Conservation (phyloP, 2,888 invertebrate species). For the Clusia tigrina region DNA sequence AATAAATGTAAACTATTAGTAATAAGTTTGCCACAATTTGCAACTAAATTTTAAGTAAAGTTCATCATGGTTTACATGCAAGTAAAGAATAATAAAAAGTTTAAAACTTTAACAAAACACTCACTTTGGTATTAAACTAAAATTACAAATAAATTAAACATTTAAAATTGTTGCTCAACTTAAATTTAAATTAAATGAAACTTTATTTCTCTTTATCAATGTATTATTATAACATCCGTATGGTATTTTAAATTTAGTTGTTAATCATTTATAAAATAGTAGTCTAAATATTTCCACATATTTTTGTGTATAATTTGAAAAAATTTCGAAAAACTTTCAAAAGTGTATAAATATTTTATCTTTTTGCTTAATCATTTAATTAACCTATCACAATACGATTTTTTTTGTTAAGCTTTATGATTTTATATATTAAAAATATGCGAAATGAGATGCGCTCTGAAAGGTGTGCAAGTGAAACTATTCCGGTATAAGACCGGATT, state of each 20-base stretch:
- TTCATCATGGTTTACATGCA: too few species aligned
- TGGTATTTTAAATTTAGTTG: background rate
- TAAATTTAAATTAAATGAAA: background rate
- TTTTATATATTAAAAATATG: background rate
- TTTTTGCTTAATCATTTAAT: slow-evolving; percentile 18
- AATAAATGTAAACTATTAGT: too few species aligned
- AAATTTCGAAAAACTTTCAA: background rate
- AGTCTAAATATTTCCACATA: background rate
- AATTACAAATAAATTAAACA: slow-evolving; percentile 48
- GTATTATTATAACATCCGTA: background rate
- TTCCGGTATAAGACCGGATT: too few species aligned
- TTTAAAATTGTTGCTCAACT: background rate
- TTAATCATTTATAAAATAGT: background rate
- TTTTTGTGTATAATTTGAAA: background rate
- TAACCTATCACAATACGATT: slow-evolving; percentile 31
- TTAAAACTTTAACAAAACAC: slow-evolving; percentile 35
- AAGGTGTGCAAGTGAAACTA: too few species aligned
- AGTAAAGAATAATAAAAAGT: slow-evolving; percentile 16
- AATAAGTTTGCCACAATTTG: too few species aligned
- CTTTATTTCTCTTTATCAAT: background rate
- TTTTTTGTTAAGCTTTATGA: background rate
- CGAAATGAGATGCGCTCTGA: too few species aligned
- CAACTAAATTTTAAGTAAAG: too few species aligned
- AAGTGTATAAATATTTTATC: slow-evolving; percentile 4
- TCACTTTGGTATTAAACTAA: slow-evolving; percentile 62